These are phyloP conservation scores for Octodon degus DNA, from an alignment of 2,113 vertebrate species.

Conservation along the genomic window DNA sequence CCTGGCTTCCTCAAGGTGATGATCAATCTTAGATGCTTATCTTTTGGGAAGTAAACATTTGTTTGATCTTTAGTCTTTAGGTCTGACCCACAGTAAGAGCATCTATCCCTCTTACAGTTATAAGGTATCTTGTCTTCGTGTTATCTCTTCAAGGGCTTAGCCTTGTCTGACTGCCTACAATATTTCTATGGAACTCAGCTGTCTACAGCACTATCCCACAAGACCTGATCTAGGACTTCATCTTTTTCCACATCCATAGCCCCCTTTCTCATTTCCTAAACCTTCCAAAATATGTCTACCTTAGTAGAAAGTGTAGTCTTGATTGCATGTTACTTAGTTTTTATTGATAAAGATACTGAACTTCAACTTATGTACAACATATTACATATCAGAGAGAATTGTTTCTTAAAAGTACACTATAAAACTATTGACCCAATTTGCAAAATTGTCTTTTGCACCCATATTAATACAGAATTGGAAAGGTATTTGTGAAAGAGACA, in stretches of 20 bases:
- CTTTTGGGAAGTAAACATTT: too few species aligned
- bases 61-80: too few species aligned
- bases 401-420: neutral
- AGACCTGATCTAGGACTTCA: neutral
- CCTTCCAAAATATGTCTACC: neutral
- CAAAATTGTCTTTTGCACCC: slow-evolving; percentile 22
- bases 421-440: neutral
- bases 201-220: neutral
- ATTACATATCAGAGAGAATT: neutral
- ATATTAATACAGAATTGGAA: neutral
- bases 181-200: too few species aligned
- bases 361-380: slow-evolving; percentile 10
- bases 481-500: neutral
- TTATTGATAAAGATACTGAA: neutral
- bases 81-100: too few species aligned
- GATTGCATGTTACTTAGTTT: neutral
- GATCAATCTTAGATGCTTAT: too few species aligned
- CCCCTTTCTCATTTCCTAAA: neutral
- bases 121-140: too few species aligned
- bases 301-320: neutral
- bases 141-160: too few species aligned
- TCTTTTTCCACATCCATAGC: neutral
- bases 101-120: too few species aligned
- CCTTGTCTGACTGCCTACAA: too few species aligned
- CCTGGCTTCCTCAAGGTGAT: too few species aligned